These are phyloP conservation scores for Tetranychus piercei DNA, from an alignment of 2,888 invertebrate species.

Conservation along the genomic window DNA sequence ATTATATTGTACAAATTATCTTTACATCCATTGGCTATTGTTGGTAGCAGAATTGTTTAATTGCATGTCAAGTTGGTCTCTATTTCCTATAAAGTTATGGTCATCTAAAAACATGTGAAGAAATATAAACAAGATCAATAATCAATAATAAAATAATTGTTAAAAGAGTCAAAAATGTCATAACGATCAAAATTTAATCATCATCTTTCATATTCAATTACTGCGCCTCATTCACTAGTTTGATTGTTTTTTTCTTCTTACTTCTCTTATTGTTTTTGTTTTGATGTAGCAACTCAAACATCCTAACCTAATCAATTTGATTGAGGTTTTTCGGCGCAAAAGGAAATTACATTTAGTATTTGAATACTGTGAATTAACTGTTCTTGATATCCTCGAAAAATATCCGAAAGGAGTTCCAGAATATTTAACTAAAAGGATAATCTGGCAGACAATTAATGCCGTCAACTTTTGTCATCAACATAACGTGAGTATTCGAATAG, in stretches of 20 bases:
- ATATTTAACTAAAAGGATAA: conserved; percentile 67
- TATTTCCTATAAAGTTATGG: too few relatives aligned
- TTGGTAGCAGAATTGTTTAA: too few relatives aligned
- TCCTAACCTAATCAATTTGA: conserved; percentile 83
- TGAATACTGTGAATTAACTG: conserved; percentile 93
- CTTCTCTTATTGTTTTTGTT: neutral
- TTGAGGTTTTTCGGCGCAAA: conserved; percentile 91
- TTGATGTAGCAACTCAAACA: conserved; percentile 72
- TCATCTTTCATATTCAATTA: neutral
- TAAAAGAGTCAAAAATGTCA: too few relatives aligned
- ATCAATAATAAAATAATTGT: too few relatives aligned
- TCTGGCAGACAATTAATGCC: conserved; percentile 85
- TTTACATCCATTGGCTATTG: too few relatives aligned
- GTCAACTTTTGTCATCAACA: conserved; percentile 91
- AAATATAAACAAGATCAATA: too few relatives aligned
- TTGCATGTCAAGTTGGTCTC: too few relatives aligned
- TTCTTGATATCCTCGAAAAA: conserved; percentile 84
- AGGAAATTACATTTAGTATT: conserved; percentile 90
- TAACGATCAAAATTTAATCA: neutral
- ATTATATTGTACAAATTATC: too few relatives aligned
- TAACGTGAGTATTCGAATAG: conserved; percentile 38
- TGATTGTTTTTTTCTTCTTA: neutral
- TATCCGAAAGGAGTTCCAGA: conserved; percentile 76
- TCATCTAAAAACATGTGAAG: too few relatives aligned
- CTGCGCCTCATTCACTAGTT: neutral